These are phyloP conservation scores for Rhabditophanes sp. DNA, from an alignment of 2,888 invertebrate genomes.

Conservation along the genomic window DNA sequence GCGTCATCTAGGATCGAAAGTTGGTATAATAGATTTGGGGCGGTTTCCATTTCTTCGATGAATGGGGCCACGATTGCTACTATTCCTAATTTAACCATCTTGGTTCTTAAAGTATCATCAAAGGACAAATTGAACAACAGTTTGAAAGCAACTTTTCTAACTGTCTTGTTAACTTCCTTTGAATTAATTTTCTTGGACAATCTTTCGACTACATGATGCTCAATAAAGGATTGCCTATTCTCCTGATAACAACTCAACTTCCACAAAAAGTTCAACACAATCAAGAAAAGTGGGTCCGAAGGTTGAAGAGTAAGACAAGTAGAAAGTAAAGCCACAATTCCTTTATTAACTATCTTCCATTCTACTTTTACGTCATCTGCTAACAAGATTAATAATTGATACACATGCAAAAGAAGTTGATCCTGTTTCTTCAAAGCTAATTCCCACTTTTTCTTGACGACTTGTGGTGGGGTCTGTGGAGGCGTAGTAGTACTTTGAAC, in stretches of 20 bases:
- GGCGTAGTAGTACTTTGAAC: no score
- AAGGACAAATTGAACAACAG: conserved; percentile 87
- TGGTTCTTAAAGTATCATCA: conserved; percentile 66
- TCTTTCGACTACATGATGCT: conserved; percentile 63
- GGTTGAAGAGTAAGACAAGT: conserved; percentile 63
- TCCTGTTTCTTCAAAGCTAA: conserved; percentile 83
- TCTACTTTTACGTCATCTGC: conserved; percentile 86
- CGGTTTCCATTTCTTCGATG: conserved; percentile 47
- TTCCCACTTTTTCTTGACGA: conserved; percentile 57
- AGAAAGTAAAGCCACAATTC: conserved; percentile 47
- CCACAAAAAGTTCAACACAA: conserved; percentile 58
- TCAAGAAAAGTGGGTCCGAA: conserved; percentile 64
- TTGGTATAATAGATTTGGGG: conserved; percentile 58
- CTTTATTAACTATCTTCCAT: conserved; percentile 83
- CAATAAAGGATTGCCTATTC: conserved; percentile 83
- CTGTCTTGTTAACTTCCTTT: no score
- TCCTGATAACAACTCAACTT: conserved; percentile 82
- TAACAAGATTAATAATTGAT: conserved; percentile 74
- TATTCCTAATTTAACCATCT: conserved; percentile 74
- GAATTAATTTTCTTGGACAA: no score
- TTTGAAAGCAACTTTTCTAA: no score
- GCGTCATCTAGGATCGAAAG: conserved; percentile 84
- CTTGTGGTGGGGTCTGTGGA: conserved; percentile 10
- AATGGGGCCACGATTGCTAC: conserved; percentile 74
- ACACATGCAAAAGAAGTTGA: conserved; percentile 59